Base-by-base conservation (phyloP, 2,888 invertebrate genomes). In the Gandaritis pyraliata region DNA sequence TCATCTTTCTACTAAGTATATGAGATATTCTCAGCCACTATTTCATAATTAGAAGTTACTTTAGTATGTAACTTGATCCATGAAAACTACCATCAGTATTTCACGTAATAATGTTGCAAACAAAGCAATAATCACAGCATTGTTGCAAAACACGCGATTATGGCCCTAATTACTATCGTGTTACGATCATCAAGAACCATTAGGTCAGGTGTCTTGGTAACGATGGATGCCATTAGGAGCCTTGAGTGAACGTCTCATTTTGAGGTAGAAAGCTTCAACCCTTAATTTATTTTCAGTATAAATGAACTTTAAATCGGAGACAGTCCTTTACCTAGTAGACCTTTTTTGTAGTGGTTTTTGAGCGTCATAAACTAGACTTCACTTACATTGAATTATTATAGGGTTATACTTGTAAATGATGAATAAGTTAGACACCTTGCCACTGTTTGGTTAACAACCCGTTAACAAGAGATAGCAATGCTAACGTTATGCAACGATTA, bases 151-250 rank as follows among this genome's bases (percentile, higher is more conserved):
- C 49, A 55, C 33, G 58, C 55, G 43, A 59, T 64, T 64, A 64
- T 59, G 52, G 47, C 55, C 63, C 55, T 64, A 64, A 64, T 64
- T 56, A 30, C 55, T 59, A 59, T 64, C 55, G 46, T 39, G 51
- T 64, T 64, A 59, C 63, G 55, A 49, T 41, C 59, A 38, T 56
- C 47, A 63, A 33, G 53, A 51, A 52, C 29, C 59, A 55, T 63
- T 54, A 63, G 58, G 58, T 59, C 63, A 58, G 56, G 59, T 64
- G 55, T 64, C 63, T 50, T 50, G 38, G 15, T 50, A 48, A 58
- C 58, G 47, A 58, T 54, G 49, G 53, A 30, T 15, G 43, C 36
- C 46, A 41, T 63, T 63, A 62, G 8, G 45, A 43, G 36, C 39
- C 18, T 33, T 39, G 30, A 45, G 45, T 39, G 48, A 48, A 48